Conservation (phyloP, 2,113 vertebrate genomes). For the Pangasianodon gigas region DNA sequence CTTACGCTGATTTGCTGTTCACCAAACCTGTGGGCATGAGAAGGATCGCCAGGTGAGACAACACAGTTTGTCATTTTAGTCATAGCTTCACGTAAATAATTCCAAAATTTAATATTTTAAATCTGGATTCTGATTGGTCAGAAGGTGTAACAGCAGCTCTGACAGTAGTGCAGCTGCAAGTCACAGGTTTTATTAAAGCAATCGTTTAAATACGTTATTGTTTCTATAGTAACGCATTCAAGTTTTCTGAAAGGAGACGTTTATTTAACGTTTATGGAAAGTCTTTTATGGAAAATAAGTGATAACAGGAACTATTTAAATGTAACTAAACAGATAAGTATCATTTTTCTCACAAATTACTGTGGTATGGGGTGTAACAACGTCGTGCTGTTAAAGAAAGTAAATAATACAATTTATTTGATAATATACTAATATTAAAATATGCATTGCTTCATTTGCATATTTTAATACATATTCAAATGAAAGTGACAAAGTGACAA, state of each 20-base stretch:
- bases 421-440: too few species aligned
- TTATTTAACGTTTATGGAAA: not conserved
- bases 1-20: conserved; percentile 85
- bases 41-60: conserved; percentile 80
- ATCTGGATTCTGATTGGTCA: not conserved
- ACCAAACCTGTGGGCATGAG: conserved; percentile 75
- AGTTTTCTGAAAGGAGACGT: not conserved
- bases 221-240: not conserved
- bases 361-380: not conserved
- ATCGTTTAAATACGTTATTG: not conserved
- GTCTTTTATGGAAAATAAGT: too few species aligned
- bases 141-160: not conserved
- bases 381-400: too few species aligned
- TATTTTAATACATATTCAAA: not conserved
- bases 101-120: not conserved
- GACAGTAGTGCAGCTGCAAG: not conserved
- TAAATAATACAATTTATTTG: too few species aligned
- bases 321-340: not conserved
- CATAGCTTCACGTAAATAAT: too few species aligned
- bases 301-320: too few species aligned
- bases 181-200: not conserved
- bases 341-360: not conserved
- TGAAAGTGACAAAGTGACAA: not conserved
- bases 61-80: not conserved
- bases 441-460: not conserved